phyloP scores from a whole-genome alignment of 53 echinoderm and acorn worm species.

The Henricia sp. region DNA sequence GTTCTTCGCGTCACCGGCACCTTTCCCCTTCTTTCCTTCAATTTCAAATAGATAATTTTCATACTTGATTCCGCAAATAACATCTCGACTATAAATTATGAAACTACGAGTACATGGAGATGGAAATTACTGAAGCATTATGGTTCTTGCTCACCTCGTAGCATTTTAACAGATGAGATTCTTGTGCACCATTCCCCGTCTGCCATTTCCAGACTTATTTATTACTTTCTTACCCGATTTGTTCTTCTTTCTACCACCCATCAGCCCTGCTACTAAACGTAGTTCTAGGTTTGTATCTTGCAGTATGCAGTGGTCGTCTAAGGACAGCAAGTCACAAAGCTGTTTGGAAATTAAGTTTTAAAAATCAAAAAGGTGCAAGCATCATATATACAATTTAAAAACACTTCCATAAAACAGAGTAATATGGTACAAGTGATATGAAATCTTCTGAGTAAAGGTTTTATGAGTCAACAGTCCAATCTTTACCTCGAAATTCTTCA shows the following conservation, averaged over 20 bases:
- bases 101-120: too few relatives aligned
- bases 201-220: too few relatives aligned
- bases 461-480: neutral
- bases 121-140: too few relatives aligned
- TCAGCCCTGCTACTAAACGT: neutral
- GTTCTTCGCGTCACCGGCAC: too few relatives aligned
- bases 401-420: neutral
- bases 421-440: neutral
- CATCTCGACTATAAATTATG: too few relatives aligned
- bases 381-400: neutral
- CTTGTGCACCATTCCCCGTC: too few relatives aligned
- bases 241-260: slow-evolving; percentile 14
- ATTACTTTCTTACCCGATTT: slow-evolving; percentile 6
- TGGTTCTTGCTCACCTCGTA: too few relatives aligned
- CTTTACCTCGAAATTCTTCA: slow-evolving; percentile 13
- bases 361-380: neutral
- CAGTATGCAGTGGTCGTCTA: slow-evolving; percentile 29
- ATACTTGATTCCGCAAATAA: too few relatives aligned
- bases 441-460: neutral
- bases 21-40: too few relatives aligned
- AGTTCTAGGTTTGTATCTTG: slow-evolving; percentile 41
- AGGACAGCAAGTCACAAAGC: slow-evolving; percentile 48
- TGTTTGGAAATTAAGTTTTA: neutral
- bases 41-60: too few relatives aligned
- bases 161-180: too few relatives aligned